Percentiles rank a stretch among this genome's conserved stretches.
These are phyloP conservation scores for Phasia obesa DNA, from an alignment of 2,888 invertebrate genomes.

Conservation along the genomic window DNA sequence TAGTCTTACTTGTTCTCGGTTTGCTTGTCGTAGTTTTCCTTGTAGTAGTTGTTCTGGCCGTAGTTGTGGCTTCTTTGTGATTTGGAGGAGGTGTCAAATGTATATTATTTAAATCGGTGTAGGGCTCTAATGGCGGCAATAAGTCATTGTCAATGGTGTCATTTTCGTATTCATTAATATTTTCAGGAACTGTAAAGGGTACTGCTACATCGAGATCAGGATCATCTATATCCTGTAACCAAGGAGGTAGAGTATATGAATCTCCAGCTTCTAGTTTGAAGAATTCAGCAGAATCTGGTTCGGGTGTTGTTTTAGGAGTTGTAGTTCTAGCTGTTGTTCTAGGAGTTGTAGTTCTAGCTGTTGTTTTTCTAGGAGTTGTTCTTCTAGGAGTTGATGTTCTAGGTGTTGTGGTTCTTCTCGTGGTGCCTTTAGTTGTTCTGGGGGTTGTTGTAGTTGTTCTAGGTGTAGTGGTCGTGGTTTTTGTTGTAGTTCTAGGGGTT, in stretches of 20 bases:
- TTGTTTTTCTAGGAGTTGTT: conserved; percentile 60
- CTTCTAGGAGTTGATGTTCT: conserved; percentile 48
- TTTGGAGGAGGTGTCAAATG: conserved; percentile 75
- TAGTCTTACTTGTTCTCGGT: conserved; percentile 56
- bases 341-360: conserved; percentile 62
- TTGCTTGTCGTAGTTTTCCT: conserved; percentile 60
- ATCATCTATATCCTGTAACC: conserved; percentile 80
- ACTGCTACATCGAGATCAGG: conserved; percentile 80
- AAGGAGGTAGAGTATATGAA: conserved; percentile 78
- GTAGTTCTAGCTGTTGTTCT: conserved; percentile 19
- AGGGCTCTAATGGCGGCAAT: conserved; percentile 80
- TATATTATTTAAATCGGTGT: conserved; percentile 76
- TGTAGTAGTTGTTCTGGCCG: conserved; percentile 65
- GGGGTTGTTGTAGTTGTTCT: conserved; percentile 69
- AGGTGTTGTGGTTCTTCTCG: conserved; percentile 65
- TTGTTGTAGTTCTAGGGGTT: background rate
- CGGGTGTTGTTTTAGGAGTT: conserved; percentile 71
- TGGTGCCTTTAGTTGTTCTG: conserved; percentile 70
- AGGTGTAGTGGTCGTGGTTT: conserved; percentile 65
- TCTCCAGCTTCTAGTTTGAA: conserved; percentile 77
- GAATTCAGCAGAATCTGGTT: conserved; percentile 74
- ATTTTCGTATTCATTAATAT: conserved; percentile 80
- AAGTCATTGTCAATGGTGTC: conserved; percentile 77
- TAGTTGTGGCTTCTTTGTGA: conserved; percentile 45
- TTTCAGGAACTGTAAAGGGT: conserved; percentile 77